Evolutionary conservation across 1,140 invertebrate genomes (phyloP), one percentile per base, ranked within the genome.

Genomic region (Mycetomoellerius zeteki): DNA sequence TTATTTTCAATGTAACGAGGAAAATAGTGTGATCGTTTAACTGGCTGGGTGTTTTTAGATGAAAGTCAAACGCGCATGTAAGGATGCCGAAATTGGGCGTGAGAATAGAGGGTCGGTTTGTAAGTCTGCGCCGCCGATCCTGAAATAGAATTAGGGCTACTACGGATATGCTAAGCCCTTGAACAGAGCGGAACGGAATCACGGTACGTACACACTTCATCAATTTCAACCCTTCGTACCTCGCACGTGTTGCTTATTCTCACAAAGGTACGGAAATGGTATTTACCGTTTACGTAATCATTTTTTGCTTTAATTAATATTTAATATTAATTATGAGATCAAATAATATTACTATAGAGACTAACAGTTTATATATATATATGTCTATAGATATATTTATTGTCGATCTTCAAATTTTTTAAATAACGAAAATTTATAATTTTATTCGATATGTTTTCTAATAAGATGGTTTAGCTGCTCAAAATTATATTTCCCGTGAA

Each of bases 91-190:
- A 75, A 84, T 75, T 84, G 69, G 37, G 27, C 52, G 37, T 82
- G 73, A 50, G 69, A 84, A 84, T 62, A 75, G 47, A 33, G 21
- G 6, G 52, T 30, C 47, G 60, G 52, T 56, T 64, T 77, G 21
- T 37, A 37, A 85, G 54, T 50, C 54, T 58, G 24, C 7, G 10
- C 16, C 27, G 37, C 24, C 50, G 6, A 12, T 88, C 72, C 37
- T 8, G 52, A 88, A 89, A 88, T 89, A 89, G 88, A 89, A 54
- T 65, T 56, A n/a, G 30, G 65, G 56, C 33, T 7, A 65, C 33
- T 7, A 65, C 64, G 64, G 37, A 65, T 50, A 52, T 37, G 21
- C 14, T 37, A 33, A 21, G 1, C 69, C 47, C 33, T 43, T 69
- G 62, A 64, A 67, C 16, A 58, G 50, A 37, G 27, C 19, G 30